Conservation (phyloP, 1,140 invertebrate species). For the Pissodes strobi region DNA sequence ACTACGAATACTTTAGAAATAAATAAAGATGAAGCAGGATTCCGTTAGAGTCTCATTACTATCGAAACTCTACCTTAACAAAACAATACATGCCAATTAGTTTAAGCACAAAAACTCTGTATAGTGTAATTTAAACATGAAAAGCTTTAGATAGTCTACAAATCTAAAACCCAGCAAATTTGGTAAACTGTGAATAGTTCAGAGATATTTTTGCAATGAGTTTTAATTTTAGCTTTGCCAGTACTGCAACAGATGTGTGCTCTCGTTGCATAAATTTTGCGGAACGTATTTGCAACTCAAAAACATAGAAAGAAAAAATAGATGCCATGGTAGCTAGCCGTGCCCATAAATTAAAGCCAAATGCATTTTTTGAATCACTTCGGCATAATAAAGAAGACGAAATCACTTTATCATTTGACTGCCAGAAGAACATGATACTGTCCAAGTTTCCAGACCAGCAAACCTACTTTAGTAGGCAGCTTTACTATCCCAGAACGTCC, state of each 20-base stretch:
- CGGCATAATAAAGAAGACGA: not conserved
- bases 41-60: no score
- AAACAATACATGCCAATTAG: no score
- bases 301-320: not conserved
- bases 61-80: no score
- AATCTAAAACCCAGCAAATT: no score
- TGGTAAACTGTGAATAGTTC: not conserved
- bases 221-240: not conserved
- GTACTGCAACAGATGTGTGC: not conserved
- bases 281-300: no score
- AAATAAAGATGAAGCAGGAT: no score
- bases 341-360: not conserved
- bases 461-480: not conserved
- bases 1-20: no score
- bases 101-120: no score
- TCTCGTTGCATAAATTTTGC: not conserved
- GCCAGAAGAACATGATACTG: no score
- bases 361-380: not conserved
- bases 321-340: not conserved
- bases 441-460: not conserved
- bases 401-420: not conserved
- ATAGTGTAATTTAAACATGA: no score
- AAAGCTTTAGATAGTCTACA: no score
- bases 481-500: not conserved
- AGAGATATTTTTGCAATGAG: not conserved